phyloP scores from a whole-genome alignment of 2,797 vertebrate species.

The Cephalopachus bancanus region DNA sequence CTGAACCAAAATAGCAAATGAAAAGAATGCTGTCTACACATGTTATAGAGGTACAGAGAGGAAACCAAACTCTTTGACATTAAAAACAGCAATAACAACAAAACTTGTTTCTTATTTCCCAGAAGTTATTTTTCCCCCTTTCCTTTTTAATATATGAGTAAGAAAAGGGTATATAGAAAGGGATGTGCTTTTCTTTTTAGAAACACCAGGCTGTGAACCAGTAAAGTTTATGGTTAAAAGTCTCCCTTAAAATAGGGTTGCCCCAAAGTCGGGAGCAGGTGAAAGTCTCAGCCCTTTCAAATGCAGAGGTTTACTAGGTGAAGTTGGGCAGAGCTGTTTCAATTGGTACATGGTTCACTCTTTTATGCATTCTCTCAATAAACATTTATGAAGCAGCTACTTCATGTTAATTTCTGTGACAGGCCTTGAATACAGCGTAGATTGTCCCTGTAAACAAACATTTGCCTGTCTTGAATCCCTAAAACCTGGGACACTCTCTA shows the following conservation, averaged over 20 bases:
- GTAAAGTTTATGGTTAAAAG: background rate
- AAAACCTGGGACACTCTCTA: background rate
- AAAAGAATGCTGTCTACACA: background rate
- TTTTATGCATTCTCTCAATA: background rate
- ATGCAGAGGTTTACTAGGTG: background rate
- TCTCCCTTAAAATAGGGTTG: background rate
- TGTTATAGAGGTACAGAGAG: background rate
- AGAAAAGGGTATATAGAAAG: background rate
- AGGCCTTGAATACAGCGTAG: no score
- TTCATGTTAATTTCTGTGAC: background rate
- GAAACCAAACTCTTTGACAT: background rate
- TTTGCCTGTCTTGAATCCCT: background rate
- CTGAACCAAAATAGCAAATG: background rate
- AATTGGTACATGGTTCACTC: background rate
- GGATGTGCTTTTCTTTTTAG: background rate
- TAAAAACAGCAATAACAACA: background rate
- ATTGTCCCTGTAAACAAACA: background rate
- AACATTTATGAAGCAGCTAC: background rate
- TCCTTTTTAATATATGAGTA: constrained; percentile 10
- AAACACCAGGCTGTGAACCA: background rate
- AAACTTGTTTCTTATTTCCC: background rate
- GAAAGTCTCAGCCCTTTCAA: background rate
- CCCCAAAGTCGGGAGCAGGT: background rate
- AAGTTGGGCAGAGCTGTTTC: background rate
- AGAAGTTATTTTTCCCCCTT: background rate